These are phyloP conservation scores for Verasper variegatus DNA, from an alignment of 2,113 vertebrate genomes.

Conservation along the genomic window DNA sequence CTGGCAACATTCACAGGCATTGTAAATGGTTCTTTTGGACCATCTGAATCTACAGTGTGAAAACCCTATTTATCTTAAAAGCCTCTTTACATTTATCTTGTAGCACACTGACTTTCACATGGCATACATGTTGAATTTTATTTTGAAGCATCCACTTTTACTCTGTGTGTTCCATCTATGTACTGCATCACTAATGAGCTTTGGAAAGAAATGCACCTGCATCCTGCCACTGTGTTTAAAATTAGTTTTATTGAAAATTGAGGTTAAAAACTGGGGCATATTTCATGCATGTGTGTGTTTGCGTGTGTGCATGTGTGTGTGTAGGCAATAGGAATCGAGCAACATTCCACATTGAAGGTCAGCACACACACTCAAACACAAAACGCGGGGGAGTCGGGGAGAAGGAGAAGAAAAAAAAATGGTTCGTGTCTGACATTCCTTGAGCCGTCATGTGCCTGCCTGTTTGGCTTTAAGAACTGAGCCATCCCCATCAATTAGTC, in stretches of 20 bases:
- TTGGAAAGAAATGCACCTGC: conserved; percentile 6
- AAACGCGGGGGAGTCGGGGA: conserved; percentile 17
- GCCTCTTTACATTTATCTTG: no score
- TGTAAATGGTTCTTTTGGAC: no score
- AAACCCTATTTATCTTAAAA: no score
- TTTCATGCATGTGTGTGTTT: conserved; percentile 27
- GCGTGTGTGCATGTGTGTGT: conserved; percentile 50
- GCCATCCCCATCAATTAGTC: conserved; percentile 83
- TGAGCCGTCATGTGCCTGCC: conserved; percentile 66
- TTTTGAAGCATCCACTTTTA: neutral
- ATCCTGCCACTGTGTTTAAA: conserved; percentile 12
- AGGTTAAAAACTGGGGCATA: conserved; percentile 35
- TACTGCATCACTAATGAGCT: conserved; percentile 8
- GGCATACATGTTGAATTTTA: neutral
- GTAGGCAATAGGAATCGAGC: conserved; percentile 16
- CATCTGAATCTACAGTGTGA: no score
- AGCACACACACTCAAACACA: conserved; percentile 32
- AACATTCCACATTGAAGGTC: conserved; percentile 43
- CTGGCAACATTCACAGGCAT: no score
- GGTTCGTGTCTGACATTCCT: conserved; percentile 52
- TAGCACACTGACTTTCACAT: no score
- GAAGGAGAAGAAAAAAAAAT: conserved; percentile 26
- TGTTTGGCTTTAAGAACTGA: conserved; percentile 70
- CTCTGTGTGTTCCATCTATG: neutral
- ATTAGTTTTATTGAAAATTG: conserved; percentile 24